Evolutionary conservation across 2,113 vertebrate species (phyloP).

Genomic region (Genyomyrus donnyi): DNA sequence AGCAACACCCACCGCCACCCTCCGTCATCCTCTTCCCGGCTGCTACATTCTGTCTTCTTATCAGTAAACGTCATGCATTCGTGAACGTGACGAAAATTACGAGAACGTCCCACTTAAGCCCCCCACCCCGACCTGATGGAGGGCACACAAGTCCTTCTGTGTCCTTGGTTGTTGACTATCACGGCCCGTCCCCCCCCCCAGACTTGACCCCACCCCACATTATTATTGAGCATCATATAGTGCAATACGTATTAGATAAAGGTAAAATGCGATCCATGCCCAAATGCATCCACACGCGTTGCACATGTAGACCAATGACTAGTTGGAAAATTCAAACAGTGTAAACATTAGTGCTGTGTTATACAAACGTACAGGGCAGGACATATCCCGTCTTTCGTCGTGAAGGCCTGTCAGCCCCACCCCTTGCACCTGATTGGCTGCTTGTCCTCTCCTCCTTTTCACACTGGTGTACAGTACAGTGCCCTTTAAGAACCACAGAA

Average conservation of each 20-base stretch:
- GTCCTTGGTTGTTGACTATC: not conserved
- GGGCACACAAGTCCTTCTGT: not conserved
- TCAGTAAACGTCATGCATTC: not conserved
- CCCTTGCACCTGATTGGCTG: not conserved
- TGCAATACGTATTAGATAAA: not conserved
- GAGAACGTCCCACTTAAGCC: not conserved
- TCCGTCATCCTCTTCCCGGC: not conserved
- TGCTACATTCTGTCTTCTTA: not conserved
- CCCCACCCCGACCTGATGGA: not conserved
- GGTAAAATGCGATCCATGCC: not conserved
- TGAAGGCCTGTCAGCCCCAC: not conserved
- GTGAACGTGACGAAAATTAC: not conserved
- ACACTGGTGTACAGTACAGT: not conserved
- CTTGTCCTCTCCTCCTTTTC: not conserved
- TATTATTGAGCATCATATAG: not conserved
- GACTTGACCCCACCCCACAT: not conserved
- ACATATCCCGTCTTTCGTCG: no score
- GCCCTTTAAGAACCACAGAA: not conserved
- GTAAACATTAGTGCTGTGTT: slow-evolving; percentile 1
- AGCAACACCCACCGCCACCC: not conserved
- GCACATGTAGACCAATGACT: not conserved
- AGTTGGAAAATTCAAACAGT: slow-evolving; percentile 6
- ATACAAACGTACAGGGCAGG: not conserved
- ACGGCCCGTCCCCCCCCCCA: not conserved
- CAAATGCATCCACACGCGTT: not conserved